Evolutionary conservation across 1,140 invertebrate genomes (phyloP).

Genomic region (Cecropterus lyciades): DNA sequence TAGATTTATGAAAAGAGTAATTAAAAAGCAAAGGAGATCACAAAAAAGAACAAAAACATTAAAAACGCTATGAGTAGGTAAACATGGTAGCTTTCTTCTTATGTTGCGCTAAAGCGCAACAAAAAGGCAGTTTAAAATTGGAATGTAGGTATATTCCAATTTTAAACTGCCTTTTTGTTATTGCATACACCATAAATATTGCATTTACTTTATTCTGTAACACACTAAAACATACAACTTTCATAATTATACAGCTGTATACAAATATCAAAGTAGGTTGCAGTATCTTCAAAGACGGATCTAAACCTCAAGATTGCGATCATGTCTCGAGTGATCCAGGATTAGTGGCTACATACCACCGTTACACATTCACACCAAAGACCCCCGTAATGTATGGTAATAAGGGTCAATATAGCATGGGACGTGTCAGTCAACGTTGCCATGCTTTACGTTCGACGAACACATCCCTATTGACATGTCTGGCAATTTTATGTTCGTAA

Average conservation of each 20-base stretch:
- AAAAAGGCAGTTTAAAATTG: no score
- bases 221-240: background rate
- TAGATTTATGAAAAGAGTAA: no score
- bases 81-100: no score
- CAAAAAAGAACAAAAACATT: no score
- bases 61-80: no score
- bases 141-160: no score
- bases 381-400: background rate
- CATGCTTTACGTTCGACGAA: conserved; percentile 30
- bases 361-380: conserved; percentile 3
- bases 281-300: conserved; percentile 41
- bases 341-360: conserved; percentile 50
- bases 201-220: background rate
- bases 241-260: conserved; percentile 30
- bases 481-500: conserved; percentile 45
- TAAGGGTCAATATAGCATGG: conserved; percentile 35
- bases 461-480: conserved; percentile 52
- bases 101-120: no score
- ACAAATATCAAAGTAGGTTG: conserved; percentile 32
- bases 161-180: no score
- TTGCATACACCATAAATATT: no score
- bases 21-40: no score
- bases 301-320: conserved; percentile 44
- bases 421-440: conserved; percentile 15
- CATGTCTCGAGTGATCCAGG: conserved; percentile 55